Conservation (phyloP, 2,113 vertebrate genomes). For the Oncorhynchus mykiss region DNA sequence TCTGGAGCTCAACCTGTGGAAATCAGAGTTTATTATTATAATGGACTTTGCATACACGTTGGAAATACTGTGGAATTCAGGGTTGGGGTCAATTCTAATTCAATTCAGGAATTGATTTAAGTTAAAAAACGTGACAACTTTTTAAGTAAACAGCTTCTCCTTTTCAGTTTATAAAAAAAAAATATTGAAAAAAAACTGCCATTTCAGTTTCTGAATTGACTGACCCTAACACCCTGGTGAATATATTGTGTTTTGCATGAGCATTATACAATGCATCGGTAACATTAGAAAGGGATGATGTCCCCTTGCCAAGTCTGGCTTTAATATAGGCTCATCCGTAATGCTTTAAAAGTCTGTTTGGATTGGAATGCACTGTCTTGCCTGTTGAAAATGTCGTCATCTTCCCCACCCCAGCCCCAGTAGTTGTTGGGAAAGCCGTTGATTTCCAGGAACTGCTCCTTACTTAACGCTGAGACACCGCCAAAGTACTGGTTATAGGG, state of each 20-base stretch:
- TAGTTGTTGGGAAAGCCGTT: conserved; percentile 88
- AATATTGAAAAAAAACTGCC: too few species aligned
- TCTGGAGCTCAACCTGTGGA: conserved; percentile 70
- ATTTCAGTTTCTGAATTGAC: too few species aligned
- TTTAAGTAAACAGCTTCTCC: too few species aligned
- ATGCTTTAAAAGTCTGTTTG: background rate
- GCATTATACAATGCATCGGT: too few species aligned
- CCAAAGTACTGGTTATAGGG: conserved; percentile 85
- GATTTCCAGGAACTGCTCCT: conserved; percentile 80
- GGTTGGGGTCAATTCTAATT: too few species aligned
- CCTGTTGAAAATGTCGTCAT: conserved; percentile 87
- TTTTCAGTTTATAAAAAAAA: too few species aligned
- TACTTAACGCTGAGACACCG: conserved; percentile 82
- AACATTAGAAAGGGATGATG: background rate
- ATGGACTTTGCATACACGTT: background rate
- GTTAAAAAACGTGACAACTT: too few species aligned
- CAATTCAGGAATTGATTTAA: too few species aligned
- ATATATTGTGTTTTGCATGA: too few species aligned
- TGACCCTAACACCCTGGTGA: too few species aligned
- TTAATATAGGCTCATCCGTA: background rate
- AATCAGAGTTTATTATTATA: background rate
- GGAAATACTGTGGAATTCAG: too few species aligned
- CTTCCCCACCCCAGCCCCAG: conserved; percentile 90
- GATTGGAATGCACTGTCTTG: conserved; percentile 40
- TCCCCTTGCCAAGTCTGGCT: background rate